Evolutionary conservation across 2,888 invertebrate species (phyloP), one percentile per base, ranked within the genome.

Genomic region (Timema podura): DNA sequence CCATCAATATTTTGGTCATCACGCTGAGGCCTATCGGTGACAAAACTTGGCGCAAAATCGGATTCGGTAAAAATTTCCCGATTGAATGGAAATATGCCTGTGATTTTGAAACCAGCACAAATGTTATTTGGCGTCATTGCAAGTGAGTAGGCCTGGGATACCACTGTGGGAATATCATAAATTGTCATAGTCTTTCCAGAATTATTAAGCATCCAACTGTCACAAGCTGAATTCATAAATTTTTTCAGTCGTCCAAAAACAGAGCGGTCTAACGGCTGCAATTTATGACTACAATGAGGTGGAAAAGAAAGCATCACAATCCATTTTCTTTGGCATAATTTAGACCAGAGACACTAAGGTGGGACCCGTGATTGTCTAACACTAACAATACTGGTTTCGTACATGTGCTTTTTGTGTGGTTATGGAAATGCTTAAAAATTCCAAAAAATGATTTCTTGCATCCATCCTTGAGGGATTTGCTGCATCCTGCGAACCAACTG

Each of bases 231-330:
- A 47, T 65, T 68, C 10, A 48, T 65, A 11, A 48, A 64, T 15
- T 30, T 61, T 61, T 68, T 70, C 44, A 80, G 75, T n/a, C 78
- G 77, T 6, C 77, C 77, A 72, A 74, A 79, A 11, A 78, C 75
- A 47, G 73, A 73, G 46, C 77, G 68, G 71, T 80, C 78, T 5
- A 79, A 72, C n/a, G 57, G 57, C 16, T 57, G 57, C 13, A 57
- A 57, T 57, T 57, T 57, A 13, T 57, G 57, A 57, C 57, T 57
- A 16, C 57, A 57, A 57, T 57, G 57, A 10, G 78, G 78, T 2
- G 78, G 77, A 67, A 79, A 76, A 46, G 78, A 76, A 13, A 80
- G 71, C 67, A 79, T 67, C 6, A 76, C 72, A 45, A 80, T 76
- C 79, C 78, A 73, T 78, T 77, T 15, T 75, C 74, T 74, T 76